phyloP scores from a whole-genome alignment of 1,140 invertebrate genomes.

The Stratiolaelaps scimitus region DNA sequence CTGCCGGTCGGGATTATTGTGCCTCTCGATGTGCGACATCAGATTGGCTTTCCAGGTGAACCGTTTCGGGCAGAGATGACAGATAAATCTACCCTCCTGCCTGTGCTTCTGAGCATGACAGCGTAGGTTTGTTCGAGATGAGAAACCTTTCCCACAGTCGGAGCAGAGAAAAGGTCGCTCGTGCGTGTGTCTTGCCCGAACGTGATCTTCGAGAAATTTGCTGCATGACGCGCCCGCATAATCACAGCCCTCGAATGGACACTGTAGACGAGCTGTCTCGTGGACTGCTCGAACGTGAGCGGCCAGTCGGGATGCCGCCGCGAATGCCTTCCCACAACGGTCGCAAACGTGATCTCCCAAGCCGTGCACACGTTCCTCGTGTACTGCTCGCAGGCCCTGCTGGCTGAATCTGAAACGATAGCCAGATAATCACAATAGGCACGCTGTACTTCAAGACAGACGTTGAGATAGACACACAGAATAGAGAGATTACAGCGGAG shows the following conservation, averaged over 20 bases:
- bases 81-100: neutral
- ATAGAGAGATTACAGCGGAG: too few relatives aligned
- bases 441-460: too few relatives aligned
- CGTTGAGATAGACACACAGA: too few relatives aligned
- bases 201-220: neutral
- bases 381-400: too few relatives aligned
- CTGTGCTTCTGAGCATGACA: neutral
- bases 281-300: neutral
- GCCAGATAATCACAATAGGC: too few relatives aligned
- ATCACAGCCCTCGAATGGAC: neutral
- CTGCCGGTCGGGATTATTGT: constrained; percentile 5
- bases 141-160: neutral
- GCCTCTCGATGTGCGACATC: neutral
- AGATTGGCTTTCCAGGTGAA: constrained; percentile 17
- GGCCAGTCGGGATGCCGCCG: neutral
- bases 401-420: too few relatives aligned
- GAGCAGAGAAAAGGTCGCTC: neutral
- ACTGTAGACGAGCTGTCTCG: neutral
- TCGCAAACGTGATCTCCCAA: too few relatives aligned
- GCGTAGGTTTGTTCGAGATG: constrained; percentile 1
- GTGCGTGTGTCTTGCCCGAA: neutral
- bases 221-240: neutral
- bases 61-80: neutral
- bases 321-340: too few relatives aligned
- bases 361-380: too few relatives aligned